Evolutionary conservation across 1,140 invertebrate genomes (phyloP).

Genomic region (Cotesia glomerata): DNA sequence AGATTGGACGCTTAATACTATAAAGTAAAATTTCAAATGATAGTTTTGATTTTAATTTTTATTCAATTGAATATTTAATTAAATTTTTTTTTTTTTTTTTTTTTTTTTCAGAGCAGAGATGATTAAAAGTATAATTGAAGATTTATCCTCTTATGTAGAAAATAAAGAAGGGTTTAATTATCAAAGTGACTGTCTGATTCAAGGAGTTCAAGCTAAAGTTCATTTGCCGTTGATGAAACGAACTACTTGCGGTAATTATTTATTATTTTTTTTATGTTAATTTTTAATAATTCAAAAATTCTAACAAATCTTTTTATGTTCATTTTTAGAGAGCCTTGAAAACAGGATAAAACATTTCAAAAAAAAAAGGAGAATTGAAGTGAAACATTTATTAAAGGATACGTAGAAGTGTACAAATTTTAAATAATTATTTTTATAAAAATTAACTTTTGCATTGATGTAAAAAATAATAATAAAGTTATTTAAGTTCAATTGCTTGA

Average conservation of each 20-base stretch:
- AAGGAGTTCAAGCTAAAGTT: conserved; percentile 71
- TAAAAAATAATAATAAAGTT: too few relatives aligned
- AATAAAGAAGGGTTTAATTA: conserved; percentile 41
- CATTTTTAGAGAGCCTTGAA: conserved; percentile 74
- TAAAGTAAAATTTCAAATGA: conserved; percentile 69
- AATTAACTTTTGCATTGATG: too few relatives aligned
- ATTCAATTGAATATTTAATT: conserved; percentile 26
- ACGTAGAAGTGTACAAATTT: neutral
- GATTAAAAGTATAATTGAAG: conserved; percentile 72
- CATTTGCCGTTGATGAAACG: conserved; percentile 78
- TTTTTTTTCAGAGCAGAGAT: conserved; percentile 69
- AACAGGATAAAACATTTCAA: conserved; percentile 75
- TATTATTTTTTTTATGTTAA: conserved; percentile 7
- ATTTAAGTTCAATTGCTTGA: too few relatives aligned
- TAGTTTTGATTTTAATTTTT: neutral
- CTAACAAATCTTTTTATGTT: conserved; percentile 35
- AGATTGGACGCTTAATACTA: conserved; percentile 74
- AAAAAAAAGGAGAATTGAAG: conserved; percentile 64
- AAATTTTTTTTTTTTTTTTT: conserved; percentile 35
- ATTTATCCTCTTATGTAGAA: conserved; percentile 61
- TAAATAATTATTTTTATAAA: too few relatives aligned
- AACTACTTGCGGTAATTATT: conserved; percentile 73
- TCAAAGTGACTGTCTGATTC: conserved; percentile 70
- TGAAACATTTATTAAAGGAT: neutral
- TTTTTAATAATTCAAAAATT: conserved; percentile 23